phyloP scores from a whole-genome alignment of 2,113 vertebrate genomes.

The Malurus alboscapulatus region DNA sequence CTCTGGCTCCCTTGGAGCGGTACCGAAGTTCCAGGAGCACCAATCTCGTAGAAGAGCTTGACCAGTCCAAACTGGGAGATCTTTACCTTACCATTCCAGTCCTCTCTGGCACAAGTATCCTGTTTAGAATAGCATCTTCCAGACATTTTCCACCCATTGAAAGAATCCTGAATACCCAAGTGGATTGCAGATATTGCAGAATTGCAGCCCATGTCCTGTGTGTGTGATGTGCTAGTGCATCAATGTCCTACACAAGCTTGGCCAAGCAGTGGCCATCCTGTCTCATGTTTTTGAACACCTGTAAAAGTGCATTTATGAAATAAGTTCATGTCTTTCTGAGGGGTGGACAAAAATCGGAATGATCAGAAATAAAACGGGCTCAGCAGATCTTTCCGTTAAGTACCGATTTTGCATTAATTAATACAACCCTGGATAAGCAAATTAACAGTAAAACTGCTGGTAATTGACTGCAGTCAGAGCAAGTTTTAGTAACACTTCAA shows the following conservation, averaged over 20 bases:
- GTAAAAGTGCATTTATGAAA: not conserved
- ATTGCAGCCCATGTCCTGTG: accelerated
- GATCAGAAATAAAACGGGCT: not conserved
- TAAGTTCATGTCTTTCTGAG: not conserved
- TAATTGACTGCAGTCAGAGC: not conserved
- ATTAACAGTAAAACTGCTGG: not conserved
- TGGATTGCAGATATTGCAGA: not conserved
- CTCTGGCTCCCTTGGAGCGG: not conserved
- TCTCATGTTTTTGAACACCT: not conserved
- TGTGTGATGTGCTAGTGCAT: accelerated
- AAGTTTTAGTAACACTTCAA: not conserved
- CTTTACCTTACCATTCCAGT: not conserved
- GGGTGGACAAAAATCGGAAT: not conserved
- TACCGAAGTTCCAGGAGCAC: not conserved
- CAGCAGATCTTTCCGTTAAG: not conserved
- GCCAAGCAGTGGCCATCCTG: not conserved
- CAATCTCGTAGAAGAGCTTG: not conserved
- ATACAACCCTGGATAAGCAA: not conserved
- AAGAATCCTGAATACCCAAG: not conserved
- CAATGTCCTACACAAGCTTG: not conserved
- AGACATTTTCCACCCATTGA: not conserved
- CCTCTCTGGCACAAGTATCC: not conserved
- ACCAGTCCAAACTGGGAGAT: not conserved
- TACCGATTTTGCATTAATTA: not conserved
- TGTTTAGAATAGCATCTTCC: not conserved